Evolutionary conservation across 2,113 vertebrate genomes (phyloP).

Genomic region (Sylvia atricapilla): DNA sequence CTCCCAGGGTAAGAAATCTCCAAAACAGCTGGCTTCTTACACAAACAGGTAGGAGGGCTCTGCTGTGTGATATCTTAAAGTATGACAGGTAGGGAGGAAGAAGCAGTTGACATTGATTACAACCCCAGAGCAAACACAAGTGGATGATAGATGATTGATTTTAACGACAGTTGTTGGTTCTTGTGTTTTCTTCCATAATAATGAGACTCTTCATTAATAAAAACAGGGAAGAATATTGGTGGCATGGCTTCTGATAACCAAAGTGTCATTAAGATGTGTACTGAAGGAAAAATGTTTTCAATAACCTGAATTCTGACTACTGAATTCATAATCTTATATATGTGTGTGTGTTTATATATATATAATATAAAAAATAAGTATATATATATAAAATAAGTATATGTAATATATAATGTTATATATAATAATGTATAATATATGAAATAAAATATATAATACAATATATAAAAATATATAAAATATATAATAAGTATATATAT

Average conservation of each 20-base stretch:
- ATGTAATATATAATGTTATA: too few relatives aligned
- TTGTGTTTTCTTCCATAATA: not conserved
- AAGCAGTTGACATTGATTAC: not conserved
- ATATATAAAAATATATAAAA: too few relatives aligned
- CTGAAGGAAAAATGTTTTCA: not conserved
- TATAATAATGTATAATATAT: not conserved
- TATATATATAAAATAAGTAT: too few relatives aligned
- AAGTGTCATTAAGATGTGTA: not conserved
- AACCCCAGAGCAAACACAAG: not conserved
- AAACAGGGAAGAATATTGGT: not conserved
- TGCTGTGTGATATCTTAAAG: not conserved
- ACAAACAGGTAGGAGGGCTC: slow-evolving; percentile 71
- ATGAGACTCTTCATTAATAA: not conserved
- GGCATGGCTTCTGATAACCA: not conserved
- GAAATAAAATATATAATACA: too few relatives aligned
- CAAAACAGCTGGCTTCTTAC: slow-evolving; percentile 79
- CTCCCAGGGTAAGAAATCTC: slow-evolving; percentile 77
- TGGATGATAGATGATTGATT: not conserved
- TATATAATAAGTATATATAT: too few relatives aligned
- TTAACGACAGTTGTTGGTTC: not conserved
- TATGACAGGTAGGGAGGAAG: not conserved
- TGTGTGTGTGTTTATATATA: too few relatives aligned
- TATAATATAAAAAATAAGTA: not conserved
- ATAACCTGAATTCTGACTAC: not conserved
- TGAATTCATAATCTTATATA: not conserved